phyloP scores from a whole-genome alignment of 1,140 invertebrate genomes.

The Drosophila erecta region DNA sequence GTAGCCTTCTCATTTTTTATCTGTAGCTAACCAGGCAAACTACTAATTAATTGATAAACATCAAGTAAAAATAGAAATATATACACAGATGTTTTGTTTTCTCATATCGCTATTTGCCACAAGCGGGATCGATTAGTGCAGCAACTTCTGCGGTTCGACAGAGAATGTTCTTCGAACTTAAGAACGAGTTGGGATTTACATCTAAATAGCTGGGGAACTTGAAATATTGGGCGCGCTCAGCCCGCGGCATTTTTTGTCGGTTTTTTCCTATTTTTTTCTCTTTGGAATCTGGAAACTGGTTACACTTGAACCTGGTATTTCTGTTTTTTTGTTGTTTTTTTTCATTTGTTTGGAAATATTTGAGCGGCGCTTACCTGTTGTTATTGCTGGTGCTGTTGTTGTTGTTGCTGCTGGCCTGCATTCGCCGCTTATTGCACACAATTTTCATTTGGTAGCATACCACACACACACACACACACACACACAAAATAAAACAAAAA shows the following conservation, averaged over 20 bases:
- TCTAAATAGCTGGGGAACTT: constrained; percentile 63
- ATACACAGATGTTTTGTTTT: too few relatives aligned
- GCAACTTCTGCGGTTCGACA: constrained; percentile 12
- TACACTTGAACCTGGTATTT: constrained; percentile 76
- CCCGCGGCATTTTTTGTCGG: constrained; percentile 29
- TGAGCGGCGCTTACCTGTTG: constrained; percentile 52
- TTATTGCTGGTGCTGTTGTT: constrained; percentile 23
- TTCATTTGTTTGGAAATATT: constrained; percentile 55
- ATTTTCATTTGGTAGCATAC: constrained; percentile 45
- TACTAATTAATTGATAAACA: too few relatives aligned
- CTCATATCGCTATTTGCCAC: too few relatives aligned
- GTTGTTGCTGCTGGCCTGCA: constrained; percentile 63
- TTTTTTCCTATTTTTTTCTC: constrained; percentile 13
- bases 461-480: constrained; percentile 30
- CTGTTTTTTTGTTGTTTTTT: constrained; percentile 9
- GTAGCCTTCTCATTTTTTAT: too few relatives aligned
- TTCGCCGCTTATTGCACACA: constrained; percentile 72
- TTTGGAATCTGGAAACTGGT: constrained; percentile 67
- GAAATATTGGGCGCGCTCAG: constrained; percentile 53
- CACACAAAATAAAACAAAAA: constrained; percentile 35
- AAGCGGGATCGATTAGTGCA: constrained; percentile 15
- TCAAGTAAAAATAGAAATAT: too few relatives aligned
- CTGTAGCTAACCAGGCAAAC: too few relatives aligned
- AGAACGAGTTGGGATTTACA: constrained; percentile 72
- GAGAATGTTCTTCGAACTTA: constrained; percentile 31